phyloP scores from a whole-genome alignment of 2,113 vertebrate species.

The Microtus montanus region DNA sequence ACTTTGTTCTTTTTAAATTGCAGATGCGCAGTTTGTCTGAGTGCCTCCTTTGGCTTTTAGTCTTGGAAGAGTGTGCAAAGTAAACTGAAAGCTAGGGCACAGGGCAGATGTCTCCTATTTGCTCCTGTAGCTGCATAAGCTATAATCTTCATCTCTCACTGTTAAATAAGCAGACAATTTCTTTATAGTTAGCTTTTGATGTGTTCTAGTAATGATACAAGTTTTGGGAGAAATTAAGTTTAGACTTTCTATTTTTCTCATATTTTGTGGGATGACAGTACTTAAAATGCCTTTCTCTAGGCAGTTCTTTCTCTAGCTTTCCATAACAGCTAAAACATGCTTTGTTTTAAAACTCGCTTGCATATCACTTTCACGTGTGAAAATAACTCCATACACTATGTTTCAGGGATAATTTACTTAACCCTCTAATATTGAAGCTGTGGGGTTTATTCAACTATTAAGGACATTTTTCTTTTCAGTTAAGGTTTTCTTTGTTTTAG shows the following conservation, averaged over 20 bases:
- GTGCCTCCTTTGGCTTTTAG: constrained; percentile 31
- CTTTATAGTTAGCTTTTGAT: background rate
- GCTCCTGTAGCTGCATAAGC: background rate
- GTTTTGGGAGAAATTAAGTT: constrained; percentile 19
- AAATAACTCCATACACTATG: background rate
- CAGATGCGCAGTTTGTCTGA: constrained; percentile 1
- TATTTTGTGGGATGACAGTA: constrained; percentile 7
- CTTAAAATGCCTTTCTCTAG: background rate
- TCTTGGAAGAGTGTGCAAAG: constrained; percentile 28
- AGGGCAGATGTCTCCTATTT: constrained; percentile 30
- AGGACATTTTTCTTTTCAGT: background rate
- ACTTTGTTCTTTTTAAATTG: constrained; percentile 47
- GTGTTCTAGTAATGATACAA: background rate
- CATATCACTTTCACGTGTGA: background rate
- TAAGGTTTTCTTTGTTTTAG: constrained; percentile 13
- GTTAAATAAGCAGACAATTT: background rate
- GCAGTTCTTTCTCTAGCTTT: background rate
- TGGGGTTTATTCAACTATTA: constrained; percentile 29
- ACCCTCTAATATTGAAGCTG: constrained; percentile 7
- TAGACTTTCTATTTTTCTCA: constrained; percentile 16
- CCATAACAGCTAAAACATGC: background rate
- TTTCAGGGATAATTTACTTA: constrained; percentile 44
- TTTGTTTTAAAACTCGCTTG: background rate
- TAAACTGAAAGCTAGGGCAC: constrained; percentile 14
- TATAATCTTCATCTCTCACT: constrained; percentile 49